Evolutionary conservation across 2,113 vertebrate genomes (phyloP).

Genomic region (Terrapene triunguis): DNA sequence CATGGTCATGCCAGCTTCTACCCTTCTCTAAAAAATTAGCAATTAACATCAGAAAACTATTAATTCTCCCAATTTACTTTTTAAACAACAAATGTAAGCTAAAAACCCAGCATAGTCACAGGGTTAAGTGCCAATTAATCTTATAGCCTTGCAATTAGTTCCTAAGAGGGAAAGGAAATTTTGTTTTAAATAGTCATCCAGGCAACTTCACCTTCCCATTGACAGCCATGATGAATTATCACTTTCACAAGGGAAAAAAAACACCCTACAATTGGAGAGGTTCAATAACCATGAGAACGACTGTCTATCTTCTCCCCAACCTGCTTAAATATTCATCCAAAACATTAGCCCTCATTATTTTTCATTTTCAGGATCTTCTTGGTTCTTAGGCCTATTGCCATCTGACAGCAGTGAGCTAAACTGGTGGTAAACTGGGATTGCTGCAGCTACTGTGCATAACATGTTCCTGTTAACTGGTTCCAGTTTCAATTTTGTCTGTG

Average conservation of each 20-base stretch:
- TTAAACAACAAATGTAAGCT: neutral
- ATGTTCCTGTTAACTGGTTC: neutral
- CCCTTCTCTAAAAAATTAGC: neutral
- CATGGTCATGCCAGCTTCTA: neutral
- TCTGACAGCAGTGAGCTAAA: neutral
- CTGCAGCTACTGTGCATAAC: neutral
- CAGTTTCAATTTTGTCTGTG: neutral
- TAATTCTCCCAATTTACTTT: neutral
- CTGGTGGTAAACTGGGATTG: neutral
- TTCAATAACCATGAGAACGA: neutral
- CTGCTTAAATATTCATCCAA: neutral
- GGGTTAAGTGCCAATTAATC: neutral
- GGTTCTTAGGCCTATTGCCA: neutral
- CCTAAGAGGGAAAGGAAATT: neutral
- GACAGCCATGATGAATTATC: neutral
- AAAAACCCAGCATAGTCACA: neutral
- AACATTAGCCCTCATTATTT: neutral
- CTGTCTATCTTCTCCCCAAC: neutral
- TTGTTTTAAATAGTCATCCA: too few relatives aligned
- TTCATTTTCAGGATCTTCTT: neutral
- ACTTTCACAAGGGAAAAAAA: neutral
- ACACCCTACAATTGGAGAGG: neutral
- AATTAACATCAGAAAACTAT: neutral
- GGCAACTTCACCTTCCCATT: neutral
- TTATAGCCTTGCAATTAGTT: neutral